phyloP scores from a whole-genome alignment of 2,113 vertebrate genomes.

The Mixornis gularis region DNA sequence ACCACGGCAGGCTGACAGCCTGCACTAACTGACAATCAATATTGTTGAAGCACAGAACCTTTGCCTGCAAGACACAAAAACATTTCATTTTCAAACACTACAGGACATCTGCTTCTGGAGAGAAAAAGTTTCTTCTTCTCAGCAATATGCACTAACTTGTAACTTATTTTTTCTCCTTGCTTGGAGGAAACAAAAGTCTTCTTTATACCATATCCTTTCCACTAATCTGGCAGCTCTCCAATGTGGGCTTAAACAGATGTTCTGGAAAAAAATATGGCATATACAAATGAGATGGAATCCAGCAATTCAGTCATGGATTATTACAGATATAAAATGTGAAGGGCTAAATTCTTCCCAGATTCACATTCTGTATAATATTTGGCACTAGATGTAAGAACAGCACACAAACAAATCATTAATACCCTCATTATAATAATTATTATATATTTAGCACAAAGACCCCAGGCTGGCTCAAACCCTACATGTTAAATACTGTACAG shows the following conservation, averaged over 20 bases:
- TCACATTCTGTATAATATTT: constrained; percentile 29
- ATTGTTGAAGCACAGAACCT: constrained; percentile 58
- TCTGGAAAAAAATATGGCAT: constrained; percentile 64
- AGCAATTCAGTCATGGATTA: constrained; percentile 60
- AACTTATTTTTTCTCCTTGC: constrained; percentile 57
- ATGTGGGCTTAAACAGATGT: constrained; percentile 65
- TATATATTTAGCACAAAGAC: constrained; percentile 62
- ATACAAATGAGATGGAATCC: constrained; percentile 58
- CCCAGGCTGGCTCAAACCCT: constrained; percentile 41
- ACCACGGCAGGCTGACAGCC: constrained; percentile 60
- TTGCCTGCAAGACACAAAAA: constrained; percentile 61
- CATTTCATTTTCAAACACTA: constrained; percentile 66
- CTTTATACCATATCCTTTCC: constrained; percentile 63
- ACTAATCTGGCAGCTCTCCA: constrained; percentile 59
- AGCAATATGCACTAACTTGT: constrained; percentile 48
- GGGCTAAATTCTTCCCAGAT: constrained; percentile 54
- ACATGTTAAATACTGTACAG: constrained; percentile 9
- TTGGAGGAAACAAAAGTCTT: constrained; percentile 58
- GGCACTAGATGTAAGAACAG: constrained; percentile 51
- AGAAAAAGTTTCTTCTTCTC: constrained; percentile 53
- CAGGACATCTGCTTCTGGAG: constrained; percentile 63
- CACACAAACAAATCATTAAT: constrained; percentile 64
- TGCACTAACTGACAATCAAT: constrained; percentile 64
- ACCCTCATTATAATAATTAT: constrained; percentile 53
- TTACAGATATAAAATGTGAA: constrained; percentile 60